Evolutionary conservation across 92 coral and sea anemone species (phyloP), one percentile per base, ranked within the genome.

Genomic region (Parazoanthus darwini): DNA sequence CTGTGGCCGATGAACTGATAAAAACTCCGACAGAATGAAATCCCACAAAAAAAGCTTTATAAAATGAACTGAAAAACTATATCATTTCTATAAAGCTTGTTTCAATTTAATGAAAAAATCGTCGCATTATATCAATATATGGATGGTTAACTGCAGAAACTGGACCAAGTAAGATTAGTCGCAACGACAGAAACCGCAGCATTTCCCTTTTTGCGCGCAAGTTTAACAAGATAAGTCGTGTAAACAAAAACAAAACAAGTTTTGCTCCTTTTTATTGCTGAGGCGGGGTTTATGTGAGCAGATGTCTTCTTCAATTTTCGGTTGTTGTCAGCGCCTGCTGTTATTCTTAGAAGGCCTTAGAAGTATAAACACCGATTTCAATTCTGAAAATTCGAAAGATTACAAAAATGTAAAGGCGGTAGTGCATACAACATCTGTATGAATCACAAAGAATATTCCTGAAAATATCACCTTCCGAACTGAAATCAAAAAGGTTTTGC

Each of bases 191-290:
- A 76, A 76, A 43, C 15, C 80, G 38, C 56, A 76, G 13, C 51
- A 38, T 38, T 38, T 76, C 56, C 16, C 33, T 38, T 74, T 73
- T 76, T 76, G 80, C 51, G 29, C 4, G 5, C 42, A 37, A 76
- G 29, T 76, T 76, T 76, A 76, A 76, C 51, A 39, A 76, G 80
- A 76, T 76, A 76, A 39, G 56, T 76, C 51, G 80, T 56, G 39
- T 8, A 76, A 76, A 76, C 50, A 76, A 6, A 5, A 76, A 22
- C 80, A 38, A 76, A 76, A 76, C 76, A 8, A 7, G 2, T 29
- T 71, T 71, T 39, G 76, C 9, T 5, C 39, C 1, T 71, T 71
- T 71, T 71, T 71, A 29, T 71, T 71, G 39, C 29, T 71, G 29
- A 26, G 38, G 39, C 76, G 76, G 76, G 42, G 38, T 7, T 71